Conservation (phyloP, 2,797 vertebrate genomes). For the Eulemur albifrons region DNA sequence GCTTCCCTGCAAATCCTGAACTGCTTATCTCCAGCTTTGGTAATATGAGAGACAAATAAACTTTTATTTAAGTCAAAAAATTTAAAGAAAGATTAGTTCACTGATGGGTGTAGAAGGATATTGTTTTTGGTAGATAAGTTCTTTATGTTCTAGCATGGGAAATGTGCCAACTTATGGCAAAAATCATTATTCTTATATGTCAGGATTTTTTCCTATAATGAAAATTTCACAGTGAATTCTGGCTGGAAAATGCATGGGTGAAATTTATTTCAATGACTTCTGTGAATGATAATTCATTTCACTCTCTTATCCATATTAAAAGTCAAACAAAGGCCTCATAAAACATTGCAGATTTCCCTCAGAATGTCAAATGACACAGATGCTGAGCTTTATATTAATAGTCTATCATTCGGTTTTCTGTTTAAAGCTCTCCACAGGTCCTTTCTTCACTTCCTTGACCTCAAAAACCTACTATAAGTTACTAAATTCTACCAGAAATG, state of each 20-base stretch:
- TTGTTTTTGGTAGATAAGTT: neutral
- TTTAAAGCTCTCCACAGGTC: neutral
- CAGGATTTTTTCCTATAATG: neutral
- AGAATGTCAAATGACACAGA: neutral
- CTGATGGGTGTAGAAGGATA: neutral
- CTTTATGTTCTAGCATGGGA: neutral
- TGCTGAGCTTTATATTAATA: neutral
- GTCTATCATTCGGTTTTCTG: neutral
- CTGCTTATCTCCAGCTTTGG: neutral
- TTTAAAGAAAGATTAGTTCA: neutral
- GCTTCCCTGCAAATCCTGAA: neutral
- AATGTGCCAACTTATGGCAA: slow-evolving; percentile 11
- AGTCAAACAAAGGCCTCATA: neutral
- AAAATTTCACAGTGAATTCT: slow-evolving; percentile 34
- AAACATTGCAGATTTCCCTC: neutral
- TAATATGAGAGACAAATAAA: neutral
- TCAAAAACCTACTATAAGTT: neutral
- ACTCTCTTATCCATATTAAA: neutral
- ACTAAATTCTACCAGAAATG: neutral
- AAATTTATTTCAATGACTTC: slow-evolving; percentile 17
- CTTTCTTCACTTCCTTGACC: neutral
- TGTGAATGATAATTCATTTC: neutral
- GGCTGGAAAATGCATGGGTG: neutral
- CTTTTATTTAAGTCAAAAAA: neutral
- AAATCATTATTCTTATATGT: neutral